Conservation (phyloP, 2,113 vertebrate species). For the Numenius arquata region DNA sequence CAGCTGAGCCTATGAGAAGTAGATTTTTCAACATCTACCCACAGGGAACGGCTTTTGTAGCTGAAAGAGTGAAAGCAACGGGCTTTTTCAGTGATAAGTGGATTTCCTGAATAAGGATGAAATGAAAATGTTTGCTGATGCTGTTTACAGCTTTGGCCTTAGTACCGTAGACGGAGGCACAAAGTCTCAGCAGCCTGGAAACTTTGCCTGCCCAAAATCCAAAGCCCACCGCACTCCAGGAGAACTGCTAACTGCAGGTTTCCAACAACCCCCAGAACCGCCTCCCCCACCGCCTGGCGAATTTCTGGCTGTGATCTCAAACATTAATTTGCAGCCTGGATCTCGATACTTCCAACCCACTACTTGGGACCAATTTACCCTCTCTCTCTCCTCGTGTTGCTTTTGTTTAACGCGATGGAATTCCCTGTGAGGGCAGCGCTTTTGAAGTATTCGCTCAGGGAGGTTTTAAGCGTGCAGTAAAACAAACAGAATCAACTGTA, state of each 20-base stretch:
- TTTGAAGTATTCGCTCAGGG: fast-evolving
- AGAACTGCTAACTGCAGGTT: not conserved
- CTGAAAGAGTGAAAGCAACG: not conserved
- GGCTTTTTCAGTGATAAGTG: not conserved
- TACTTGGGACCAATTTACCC: not conserved
- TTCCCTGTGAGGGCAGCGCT: fast-evolving
- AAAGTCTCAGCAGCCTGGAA: not conserved
- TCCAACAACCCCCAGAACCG: not conserved
- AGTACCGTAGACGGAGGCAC: not conserved
- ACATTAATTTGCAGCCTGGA: not conserved
- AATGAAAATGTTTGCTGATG: not conserved
- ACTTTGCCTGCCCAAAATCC: not conserved
- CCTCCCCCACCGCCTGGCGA: not conserved
- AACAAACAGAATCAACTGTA: not conserved
- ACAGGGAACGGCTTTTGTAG: not conserved
- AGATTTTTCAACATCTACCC: not conserved
- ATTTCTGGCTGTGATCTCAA: not conserved
- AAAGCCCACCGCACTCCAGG: fast-evolving
- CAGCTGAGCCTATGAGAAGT: not conserved
- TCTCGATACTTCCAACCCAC: fast-evolving
- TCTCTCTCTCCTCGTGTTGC: not conserved
- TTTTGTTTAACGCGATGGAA: fast-evolving
- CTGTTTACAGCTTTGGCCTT: not conserved
- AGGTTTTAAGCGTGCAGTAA: not conserved
- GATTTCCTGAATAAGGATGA: not conserved